These are phyloP conservation scores for Zophobas morio DNA, from an alignment of 1,140 invertebrate genomes.

Conservation along the genomic window DNA sequence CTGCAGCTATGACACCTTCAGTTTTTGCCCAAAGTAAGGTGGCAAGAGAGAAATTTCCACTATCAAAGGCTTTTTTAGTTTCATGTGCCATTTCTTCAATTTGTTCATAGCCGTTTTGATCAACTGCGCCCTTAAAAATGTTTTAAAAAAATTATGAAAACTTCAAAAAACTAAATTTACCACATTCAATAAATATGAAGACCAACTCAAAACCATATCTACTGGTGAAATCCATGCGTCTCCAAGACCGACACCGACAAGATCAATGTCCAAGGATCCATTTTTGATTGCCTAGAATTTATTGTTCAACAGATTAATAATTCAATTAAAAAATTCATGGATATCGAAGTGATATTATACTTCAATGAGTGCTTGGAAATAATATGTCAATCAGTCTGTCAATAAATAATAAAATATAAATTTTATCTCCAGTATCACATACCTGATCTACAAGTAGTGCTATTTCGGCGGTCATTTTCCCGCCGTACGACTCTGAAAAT, in stretches of 20 bases:
- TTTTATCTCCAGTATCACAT: constrained; percentile 43
- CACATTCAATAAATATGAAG: constrained; percentile 79
- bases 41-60: constrained; percentile 72
- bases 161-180: constrained; percentile 67
- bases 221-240: constrained; percentile 91
- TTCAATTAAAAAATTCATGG: background rate
- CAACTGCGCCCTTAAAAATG: constrained; percentile 73
- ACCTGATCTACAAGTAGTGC: constrained; percentile 76
- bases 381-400: background rate
- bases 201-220: constrained; percentile 86
- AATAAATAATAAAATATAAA: no score
- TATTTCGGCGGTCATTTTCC: constrained; percentile 91
- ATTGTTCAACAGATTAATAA: background rate
- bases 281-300: constrained; percentile 74
- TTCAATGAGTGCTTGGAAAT: background rate
- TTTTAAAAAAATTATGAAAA: constrained; percentile 39
- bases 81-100: constrained; percentile 70
- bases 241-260: constrained; percentile 85
- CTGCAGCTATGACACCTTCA: constrained; percentile 72
- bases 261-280: constrained; percentile 78
- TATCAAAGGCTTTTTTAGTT: constrained; percentile 71
- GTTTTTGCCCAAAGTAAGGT: constrained; percentile 77
- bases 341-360: background rate
- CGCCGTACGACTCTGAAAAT: constrained; percentile 89
- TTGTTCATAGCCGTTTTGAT: constrained; percentile 72